Conservation (phyloP, 2,113 vertebrate species). For the Cynoglossus semilaevis region DNA sequence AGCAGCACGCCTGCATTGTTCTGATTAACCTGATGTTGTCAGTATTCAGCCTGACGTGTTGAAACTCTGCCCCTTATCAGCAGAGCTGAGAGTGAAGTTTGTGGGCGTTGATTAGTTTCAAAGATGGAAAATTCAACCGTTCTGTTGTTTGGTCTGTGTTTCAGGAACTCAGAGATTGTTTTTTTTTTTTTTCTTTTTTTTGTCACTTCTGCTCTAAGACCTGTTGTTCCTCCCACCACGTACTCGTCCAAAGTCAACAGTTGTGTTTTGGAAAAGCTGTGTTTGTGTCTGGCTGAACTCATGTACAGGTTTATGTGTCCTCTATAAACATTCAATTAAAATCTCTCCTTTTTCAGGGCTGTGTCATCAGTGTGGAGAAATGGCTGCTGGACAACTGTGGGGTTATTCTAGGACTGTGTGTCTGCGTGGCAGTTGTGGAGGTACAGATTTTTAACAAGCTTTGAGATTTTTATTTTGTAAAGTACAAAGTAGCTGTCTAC, state of each 20-base stretch:
- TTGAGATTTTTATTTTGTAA: neutral
- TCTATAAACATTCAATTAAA: neutral
- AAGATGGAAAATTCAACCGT: conserved; percentile 31
- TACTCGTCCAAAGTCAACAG: conserved; percentile 54
- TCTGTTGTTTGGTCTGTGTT: conserved; percentile 50
- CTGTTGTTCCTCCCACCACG: conserved; percentile 59
- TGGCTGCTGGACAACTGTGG: conserved; percentile 88
- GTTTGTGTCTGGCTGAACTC: conserved; percentile 51
- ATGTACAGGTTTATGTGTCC: conserved; percentile 35
- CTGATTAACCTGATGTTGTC: conserved; percentile 14
- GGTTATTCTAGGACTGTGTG: conserved; percentile 87
- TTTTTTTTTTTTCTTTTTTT: conserved; percentile 21
- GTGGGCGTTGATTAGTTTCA: conserved; percentile 26
- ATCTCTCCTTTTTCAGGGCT: conserved; percentile 77
- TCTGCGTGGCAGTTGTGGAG: conserved; percentile 85
- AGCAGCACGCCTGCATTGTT: conserved; percentile 3
- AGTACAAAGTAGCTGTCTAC: too few relatives aligned
- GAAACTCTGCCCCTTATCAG: conserved; percentile 33
- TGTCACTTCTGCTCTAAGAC: conserved; percentile 22
- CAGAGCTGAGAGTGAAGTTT: conserved; percentile 28
- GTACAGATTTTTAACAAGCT: conserved; percentile 62
- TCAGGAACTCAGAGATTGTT: conserved; percentile 18
- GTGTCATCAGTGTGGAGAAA: conserved; percentile 78
- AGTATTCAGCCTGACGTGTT: conserved; percentile 2
- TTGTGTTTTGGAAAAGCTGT: conserved; percentile 58